Evolutionary conservation across 2,113 vertebrate genomes (phyloP).

Genomic region (Aegithalos caudatus): DNA sequence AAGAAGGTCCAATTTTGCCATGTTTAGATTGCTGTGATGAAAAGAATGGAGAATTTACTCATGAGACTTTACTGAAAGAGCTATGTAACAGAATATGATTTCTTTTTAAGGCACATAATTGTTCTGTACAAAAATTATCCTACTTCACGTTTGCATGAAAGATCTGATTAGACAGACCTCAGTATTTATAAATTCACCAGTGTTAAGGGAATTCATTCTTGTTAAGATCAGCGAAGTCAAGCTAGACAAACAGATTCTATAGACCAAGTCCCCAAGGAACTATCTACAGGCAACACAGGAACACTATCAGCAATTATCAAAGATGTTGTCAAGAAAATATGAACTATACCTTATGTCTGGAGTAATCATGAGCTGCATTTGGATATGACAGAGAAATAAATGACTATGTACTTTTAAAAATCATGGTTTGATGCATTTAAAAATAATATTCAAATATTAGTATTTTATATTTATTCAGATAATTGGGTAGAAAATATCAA

Average conservation of each 20-base stretch:
- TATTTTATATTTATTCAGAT: background rate
- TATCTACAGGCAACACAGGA: background rate
- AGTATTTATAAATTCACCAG: conserved; percentile 30
- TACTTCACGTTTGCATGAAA: background rate
- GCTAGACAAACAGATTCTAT: conserved; percentile 67
- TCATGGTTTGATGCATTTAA: background rate
- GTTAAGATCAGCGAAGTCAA: conserved; percentile 69
- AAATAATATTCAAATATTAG: background rate
- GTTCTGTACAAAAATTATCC: background rate
- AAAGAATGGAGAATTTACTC: background rate
- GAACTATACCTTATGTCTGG: conserved; percentile 59
- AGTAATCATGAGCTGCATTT: conserved; percentile 59
- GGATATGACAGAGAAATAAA: conserved; percentile 62
- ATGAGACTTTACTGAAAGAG: background rate
- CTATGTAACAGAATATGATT: background rate
- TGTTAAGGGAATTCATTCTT: conserved; percentile 67
- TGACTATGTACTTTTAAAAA: background rate
- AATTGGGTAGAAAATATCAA: background rate
- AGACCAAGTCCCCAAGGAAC: conserved; percentile 63
- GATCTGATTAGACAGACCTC: background rate
- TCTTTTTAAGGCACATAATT: background rate
- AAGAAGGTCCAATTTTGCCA: background rate
- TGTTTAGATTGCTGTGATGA: background rate
- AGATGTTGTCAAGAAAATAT: conserved; percentile 74
- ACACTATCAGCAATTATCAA: conserved; percentile 77